Evolutionary conservation across 2,797 vertebrate species (phyloP), one percentile per base, ranked within the genome.

Genomic region (Melanotaenia parkinsoni): DNA sequence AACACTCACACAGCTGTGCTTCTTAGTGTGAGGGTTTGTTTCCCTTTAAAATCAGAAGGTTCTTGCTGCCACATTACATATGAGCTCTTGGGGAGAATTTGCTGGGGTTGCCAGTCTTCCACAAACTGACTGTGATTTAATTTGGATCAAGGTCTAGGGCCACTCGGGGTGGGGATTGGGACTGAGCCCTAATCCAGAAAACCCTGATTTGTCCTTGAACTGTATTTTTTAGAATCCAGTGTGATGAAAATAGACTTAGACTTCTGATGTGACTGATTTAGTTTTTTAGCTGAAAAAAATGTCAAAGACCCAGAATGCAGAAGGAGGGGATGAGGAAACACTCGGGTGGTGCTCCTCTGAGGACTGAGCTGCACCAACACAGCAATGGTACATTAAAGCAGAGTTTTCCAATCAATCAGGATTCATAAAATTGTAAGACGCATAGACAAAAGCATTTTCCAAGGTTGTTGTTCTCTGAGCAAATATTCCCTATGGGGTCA

Each of bases 401-500:
- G 69, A 58, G 60, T 70, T 80, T 83, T 68, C 77, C 82, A 84
- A 68, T 86, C 50, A 90, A 86, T 90, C 79, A 84, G 38, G 75
- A 79, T 79, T 88, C 80, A 88, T 88, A 83, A 77, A 76, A 83
- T 24, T 62, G 60, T 70, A 76, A 86, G 74, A 78, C 75, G 79
- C 64, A 64, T 88, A 85, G 77, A 89, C 10, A 1, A 50, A 70
- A 67, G 58, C 51, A 47, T 69, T 65, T 70, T 73, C 77, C 69
- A 63, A 65, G 18, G 79, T 74, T 66, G 76, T 67, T 69, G 40
- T 68, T 82, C 77, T 78, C 76, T 33, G 59, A 80, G 72, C 76
- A 85, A 90, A 84, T 68, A 59, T 80, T 71, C 74, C 80, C 86
- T 67, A 79, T 61, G 80, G 77, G 80, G 81, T 82, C 79, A 85